phyloP scores from a whole-genome alignment of 2,888 invertebrate species.

The Creontiades dilutus region DNA sequence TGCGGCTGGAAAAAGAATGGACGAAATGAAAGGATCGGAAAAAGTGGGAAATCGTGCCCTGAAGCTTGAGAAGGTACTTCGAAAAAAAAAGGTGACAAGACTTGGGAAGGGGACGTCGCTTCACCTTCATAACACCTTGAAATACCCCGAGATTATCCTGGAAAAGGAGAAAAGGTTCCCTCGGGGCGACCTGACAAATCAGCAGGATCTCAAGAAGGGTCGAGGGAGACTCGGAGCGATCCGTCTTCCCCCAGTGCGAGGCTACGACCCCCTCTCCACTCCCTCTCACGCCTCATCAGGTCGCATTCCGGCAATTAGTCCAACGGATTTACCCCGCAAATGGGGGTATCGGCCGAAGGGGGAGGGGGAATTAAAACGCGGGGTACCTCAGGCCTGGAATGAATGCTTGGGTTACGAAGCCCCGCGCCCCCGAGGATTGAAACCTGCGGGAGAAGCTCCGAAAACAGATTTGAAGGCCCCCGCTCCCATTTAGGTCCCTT shows the following conservation, averaged over 20 bases:
- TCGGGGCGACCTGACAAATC: not conserved
- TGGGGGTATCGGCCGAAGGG: too few species aligned
- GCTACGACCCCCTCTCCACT: not conserved
- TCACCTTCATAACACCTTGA: not conserved
- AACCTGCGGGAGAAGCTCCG: not conserved
- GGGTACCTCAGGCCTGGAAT: not conserved
- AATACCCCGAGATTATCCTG: conserved; percentile 11
- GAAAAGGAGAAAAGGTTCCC: not conserved
- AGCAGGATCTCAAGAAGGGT: not conserved
- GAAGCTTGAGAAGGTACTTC: not conserved
- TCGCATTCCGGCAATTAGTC: conserved; percentile 24
- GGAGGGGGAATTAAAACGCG: not conserved
- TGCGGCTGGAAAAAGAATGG: not conserved
- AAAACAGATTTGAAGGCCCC: not conserved
- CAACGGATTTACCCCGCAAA: not conserved
- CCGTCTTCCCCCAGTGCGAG: not conserved
- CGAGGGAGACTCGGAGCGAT: not conserved
- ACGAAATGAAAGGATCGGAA: not conserved
- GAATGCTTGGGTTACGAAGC: not conserved
- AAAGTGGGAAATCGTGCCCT: not conserved
- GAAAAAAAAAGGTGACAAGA: not conserved
- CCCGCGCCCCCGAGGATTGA: not conserved
- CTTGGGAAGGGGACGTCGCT: not conserved
- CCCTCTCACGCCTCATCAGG: not conserved
- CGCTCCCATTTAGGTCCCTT: not conserved